phyloP scores from a whole-genome alignment of 1,140 invertebrate species.

The Gryon sp. region DNA sequence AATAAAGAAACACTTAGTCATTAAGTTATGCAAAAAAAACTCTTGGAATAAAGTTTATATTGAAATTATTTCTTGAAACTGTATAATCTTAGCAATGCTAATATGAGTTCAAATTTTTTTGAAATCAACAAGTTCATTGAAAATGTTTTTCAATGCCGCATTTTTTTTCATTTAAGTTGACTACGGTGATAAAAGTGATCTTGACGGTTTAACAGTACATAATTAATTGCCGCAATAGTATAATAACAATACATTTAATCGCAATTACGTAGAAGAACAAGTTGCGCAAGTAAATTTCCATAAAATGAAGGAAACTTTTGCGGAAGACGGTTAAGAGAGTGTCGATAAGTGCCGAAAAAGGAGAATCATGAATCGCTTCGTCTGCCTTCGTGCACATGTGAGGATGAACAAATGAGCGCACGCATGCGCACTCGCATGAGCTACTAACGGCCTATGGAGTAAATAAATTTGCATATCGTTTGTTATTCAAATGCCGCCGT shows the following conservation, averaged over 20 bases:
- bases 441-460: conserved; percentile 61
- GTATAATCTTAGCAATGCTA: no score
- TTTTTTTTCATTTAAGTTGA: no score
- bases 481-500: conserved; percentile 77
- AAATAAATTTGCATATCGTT: conserved; percentile 77
- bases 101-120: no score
- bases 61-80: no score
- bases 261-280: conserved; percentile 32
- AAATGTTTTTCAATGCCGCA: no score
- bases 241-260: conserved; percentile 38
- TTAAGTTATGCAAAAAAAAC: no score
- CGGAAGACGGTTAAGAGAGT: conserved; percentile 41
- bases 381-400: conserved; percentile 30
- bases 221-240: conserved; percentile 44
- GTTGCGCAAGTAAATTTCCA: conserved; percentile 46
- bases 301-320: conserved; percentile 53
- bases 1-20: no score
- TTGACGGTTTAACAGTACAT: conserved; percentile 1
- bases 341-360: conserved; percentile 62
- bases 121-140: no score
- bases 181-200: no score
- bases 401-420: conserved; percentile 34
- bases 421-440: conserved; percentile 54
- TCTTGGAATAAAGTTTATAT: no score
- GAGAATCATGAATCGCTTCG: conserved; percentile 26